Base-by-base conservation (phyloP, 37 sponge, comb jelly and placozoan species). In the Agelas oroides region DNA sequence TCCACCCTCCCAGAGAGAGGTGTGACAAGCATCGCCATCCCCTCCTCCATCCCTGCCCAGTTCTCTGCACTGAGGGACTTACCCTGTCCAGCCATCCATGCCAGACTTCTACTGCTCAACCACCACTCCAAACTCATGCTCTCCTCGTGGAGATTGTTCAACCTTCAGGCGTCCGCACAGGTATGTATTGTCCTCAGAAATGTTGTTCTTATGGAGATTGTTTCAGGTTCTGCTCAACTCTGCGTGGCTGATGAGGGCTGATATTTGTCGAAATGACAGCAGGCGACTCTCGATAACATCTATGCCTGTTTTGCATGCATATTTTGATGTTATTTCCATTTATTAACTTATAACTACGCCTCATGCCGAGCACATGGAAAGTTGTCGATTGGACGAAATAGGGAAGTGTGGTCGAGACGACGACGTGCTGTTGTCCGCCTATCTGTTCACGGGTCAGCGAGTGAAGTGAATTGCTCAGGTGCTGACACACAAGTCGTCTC, bases 111-210 rank as follows among this genome's bases (percentile, higher is more conserved):
- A 59, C 73, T 87, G 27, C 86, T 95, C 37, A 83, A 80, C 52
- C 84, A 90, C 55, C 84, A 93, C 81, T 81, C 91, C 23, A 78
- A 77, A 52, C 37, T 84, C 6, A 78, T 95, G 19, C 18, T 78
- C 17, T 73, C 76, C 21, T 86, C 91, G 24, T 95, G 96, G 96
- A 82, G 80, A 52, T 73, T 95, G 33, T 86, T 92, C 54, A 61
- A 59, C 55, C n/a, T 46, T 60, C n/a, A n/a, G n/a, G n/a, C n/a
- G 58, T 18, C 17, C 18, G 18, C 58, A 18, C 18, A 56, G 17
- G 58, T 56, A 56, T 18, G 58, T 56, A 18, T 56, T 18, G 58
- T 56, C 58, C 58, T 56, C 18, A 56, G 18, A 56, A 56, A 56
- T 56, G 58, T 56, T 56, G 58, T 56, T 56, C 17, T 56, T 56